Base-by-base conservation (phyloP, 2,888 invertebrate genomes). In the Pterostichus niger region DNA sequence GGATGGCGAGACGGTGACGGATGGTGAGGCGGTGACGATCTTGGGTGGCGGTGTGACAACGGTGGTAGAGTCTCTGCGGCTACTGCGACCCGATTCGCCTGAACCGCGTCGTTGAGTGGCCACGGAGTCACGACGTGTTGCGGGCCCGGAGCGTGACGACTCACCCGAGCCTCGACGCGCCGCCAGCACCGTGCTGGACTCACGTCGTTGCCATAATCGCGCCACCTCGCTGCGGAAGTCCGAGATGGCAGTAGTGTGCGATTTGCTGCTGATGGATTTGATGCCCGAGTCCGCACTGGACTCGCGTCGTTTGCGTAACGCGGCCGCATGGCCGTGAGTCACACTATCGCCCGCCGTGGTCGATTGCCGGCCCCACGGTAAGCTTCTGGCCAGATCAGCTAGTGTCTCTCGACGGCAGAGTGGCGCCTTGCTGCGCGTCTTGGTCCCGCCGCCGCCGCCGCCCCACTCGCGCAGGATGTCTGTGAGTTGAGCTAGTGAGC, bases 381-480 rank as follows among this genome's bases (percentile, higher is more conserved):
- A 89, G 52, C 95, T 96, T 86, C 96, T 93, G 1, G 97, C 97
- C 82, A 97, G 92, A 88, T 97, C 97, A 52, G 97, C 97, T 80
- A 97, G 91, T 0, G 97, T 97, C 89, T 97, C 97, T 71, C 97
- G 92, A 1, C 97, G 93, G 86, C 95, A 95, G 24, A 96, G 91
- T n/a, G 94, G 95, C 5, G 94, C 93, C 86, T 93, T 91, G 85
- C 90, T 90, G 75, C 93, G 90, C 3, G 89, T 89, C 84, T 91
- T 91, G 87, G 90, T 3, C 24, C 24, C 92, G 84, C 93, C 92
- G 6, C 88, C 90, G 82, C 94, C 94, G 4, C 94, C 93, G 84
- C 97, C 94, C 97, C 96, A 97, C 91, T 97, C 97, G 81, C 96
- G 93, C 68, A 97, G 90, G 83, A 97, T 95, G 89, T 97, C 97